Evolutionary conservation across 2,797 vertebrate genomes (phyloP), one percentile per base, ranked within the genome.

Genomic region (Hyperoplus lanceolatus): DNA sequence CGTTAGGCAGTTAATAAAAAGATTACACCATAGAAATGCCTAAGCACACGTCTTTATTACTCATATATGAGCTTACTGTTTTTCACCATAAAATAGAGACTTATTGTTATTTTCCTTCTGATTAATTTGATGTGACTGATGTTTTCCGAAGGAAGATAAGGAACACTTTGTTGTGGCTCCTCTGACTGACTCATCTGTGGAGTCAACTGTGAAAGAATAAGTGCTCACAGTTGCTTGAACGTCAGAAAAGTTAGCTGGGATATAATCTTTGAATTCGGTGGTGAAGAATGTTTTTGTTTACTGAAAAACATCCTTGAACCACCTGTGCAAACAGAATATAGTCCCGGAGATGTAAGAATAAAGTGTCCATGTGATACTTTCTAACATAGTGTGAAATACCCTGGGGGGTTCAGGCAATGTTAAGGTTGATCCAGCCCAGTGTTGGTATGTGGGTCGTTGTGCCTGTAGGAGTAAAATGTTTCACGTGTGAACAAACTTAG

Each of bases 391-490:
- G 74, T 74, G 61, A 57, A 21, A 50, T 45, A 0, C 56, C 68
- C 48, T 12, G 1, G 21, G 38, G 53, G 50, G 42, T 46, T 57
- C 16, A 39, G 53, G 42, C 70, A 72, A 45, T 59, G 3, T 68
- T 62, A 5, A 18, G 3, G 39, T 42, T 42, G 42, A 67, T 78
- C 75, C 77, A 69, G 66, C 80, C 83, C 80, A 70, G 18, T 9
- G 49, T 41, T 56, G 77, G 81, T 80, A 80, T 89, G 81, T 55
- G n/a, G 54, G 59, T 66, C 39, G 53, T 51, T 69, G n/a, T 59
- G 70, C 54, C 63, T 82, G 56, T 3, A 74, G 38, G 48, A 53
- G n/a, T 38, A 10, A 18, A 55, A 63, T 16, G 41, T 12, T 70
- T 79, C 39, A 56, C 0, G 4, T 43, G 6, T 42, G 41, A 80